A percentile compares a stretch with the other conserved stretches of the same genome.
Evolutionary conservation across 2,797 vertebrate genomes (phyloP).

Genomic region (Fratercula arctica): DNA sequence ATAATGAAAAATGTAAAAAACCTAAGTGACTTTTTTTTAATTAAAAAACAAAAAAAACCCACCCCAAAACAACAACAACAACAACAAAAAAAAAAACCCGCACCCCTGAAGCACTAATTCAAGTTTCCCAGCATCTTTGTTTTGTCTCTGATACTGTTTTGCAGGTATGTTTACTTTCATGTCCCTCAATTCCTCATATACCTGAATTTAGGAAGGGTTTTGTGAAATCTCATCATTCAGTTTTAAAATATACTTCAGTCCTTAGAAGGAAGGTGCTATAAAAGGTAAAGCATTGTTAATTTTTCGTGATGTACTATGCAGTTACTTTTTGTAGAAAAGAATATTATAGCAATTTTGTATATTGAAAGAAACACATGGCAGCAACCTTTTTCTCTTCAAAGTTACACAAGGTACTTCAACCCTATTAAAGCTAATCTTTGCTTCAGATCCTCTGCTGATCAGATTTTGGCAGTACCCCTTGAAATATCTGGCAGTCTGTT

Average conservation of each 20-base stretch:
- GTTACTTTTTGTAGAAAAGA: not conserved
- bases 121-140: not conserved
- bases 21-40: too few species aligned
- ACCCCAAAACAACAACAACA: not conserved
- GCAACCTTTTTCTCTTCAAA: not conserved
- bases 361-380: not conserved
- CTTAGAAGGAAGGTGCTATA: not conserved
- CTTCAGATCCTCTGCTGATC: not conserved
- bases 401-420: not conserved
- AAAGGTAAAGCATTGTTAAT: not conserved
- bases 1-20: not conserved
- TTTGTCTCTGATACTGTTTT: not conserved
- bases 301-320: not conserved
- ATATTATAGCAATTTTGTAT: not conserved
- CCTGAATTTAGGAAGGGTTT: not conserved
- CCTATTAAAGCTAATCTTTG: not conserved
- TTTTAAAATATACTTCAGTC: not conserved
- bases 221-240: not conserved
- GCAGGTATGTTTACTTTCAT: not conserved
- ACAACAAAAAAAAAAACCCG: not conserved
- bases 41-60: not conserved
- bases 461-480: not conserved
- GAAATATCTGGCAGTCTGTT: not conserved
- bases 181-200: not conserved
- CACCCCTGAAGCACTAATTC: not conserved